Evolutionary conservation across 2,888 invertebrate genomes (phyloP).

Genomic region (Parnassius glacialis): DNA sequence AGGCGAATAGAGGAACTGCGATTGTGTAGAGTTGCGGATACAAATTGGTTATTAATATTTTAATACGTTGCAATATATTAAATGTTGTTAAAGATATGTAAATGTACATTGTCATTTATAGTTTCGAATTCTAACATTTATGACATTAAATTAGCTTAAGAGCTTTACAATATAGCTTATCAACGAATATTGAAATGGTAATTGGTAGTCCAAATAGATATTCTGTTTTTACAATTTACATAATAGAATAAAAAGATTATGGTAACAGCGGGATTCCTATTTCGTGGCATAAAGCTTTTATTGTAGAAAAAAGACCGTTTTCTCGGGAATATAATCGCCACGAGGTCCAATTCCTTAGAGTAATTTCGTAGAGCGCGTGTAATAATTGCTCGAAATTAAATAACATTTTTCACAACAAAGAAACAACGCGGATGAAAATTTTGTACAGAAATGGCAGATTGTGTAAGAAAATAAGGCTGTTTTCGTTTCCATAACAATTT

Average conservation of each 20-base stretch:
- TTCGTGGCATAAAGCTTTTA: conserved; percentile 65
- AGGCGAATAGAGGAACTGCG: conserved; percentile 33
- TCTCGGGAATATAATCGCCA: conserved; percentile 63
- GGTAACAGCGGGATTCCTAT: conserved; percentile 66
- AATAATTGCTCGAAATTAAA: conserved; percentile 79
- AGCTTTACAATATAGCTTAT: too few relatives aligned
- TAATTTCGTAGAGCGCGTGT: conserved; percentile 77
- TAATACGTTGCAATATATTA: too few relatives aligned
- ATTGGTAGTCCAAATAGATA: conserved; percentile 26
- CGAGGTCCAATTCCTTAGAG: conserved; percentile 73
- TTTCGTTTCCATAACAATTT: conserved; percentile 61
- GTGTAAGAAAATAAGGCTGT: conserved; percentile 57
- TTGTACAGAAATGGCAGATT: conserved; percentile 59
- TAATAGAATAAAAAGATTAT: conserved; percentile 60
- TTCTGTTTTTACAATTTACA: conserved; percentile 43
- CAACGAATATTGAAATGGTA: conserved; percentile 19
- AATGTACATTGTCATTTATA: too few relatives aligned
- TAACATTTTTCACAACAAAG: conserved; percentile 76
- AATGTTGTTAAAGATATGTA: too few relatives aligned
- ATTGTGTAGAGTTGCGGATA: background rate
- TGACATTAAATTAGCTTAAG: too few relatives aligned
- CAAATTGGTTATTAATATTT: too few relatives aligned
- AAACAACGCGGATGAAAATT: conserved; percentile 67
- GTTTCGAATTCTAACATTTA: too few relatives aligned
- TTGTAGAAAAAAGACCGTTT: conserved; percentile 60